Evolutionary conservation across 2,888 invertebrate genomes (phyloP).

Genomic region (Incurvaria masculella): DNA sequence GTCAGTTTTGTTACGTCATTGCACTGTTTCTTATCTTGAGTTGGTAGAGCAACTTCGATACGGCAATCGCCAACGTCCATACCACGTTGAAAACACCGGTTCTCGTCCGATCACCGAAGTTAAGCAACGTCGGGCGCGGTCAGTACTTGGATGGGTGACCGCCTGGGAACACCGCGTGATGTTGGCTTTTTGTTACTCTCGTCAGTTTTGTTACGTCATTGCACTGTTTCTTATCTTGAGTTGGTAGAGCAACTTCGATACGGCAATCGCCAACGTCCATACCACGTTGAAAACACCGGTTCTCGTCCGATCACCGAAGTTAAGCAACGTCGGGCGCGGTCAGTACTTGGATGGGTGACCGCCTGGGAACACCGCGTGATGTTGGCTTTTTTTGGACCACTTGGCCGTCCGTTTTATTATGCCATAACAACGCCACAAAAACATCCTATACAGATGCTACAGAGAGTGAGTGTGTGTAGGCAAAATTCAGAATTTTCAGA

Average conservation of each 20-base stretch:
- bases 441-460: no score
- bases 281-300: constrained; percentile 28
- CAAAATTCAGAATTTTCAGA: no score
- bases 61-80: constrained; percentile 29
- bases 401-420: no score
- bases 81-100: constrained; percentile 48
- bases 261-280: constrained; percentile 24
- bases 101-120: constrained; percentile 54
- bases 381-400: constrained; percentile 19
- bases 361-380: constrained; percentile 21
- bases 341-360: constrained; percentile 23
- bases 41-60: not conserved
- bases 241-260: no score
- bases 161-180: constrained; percentile 44
- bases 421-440: no score
- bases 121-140: constrained; percentile 49
- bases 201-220: no score
- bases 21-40: no score
- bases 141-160: constrained; percentile 53
- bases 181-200: constrained; percentile 34
- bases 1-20: no score
- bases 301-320: constrained; percentile 23
- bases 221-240: no score
- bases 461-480: no score
- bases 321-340: constrained; percentile 21